These are phyloP conservation scores for Melangyna quadrimaculata DNA, from an alignment of 2,888 invertebrate species.

Conservation along the genomic window DNA sequence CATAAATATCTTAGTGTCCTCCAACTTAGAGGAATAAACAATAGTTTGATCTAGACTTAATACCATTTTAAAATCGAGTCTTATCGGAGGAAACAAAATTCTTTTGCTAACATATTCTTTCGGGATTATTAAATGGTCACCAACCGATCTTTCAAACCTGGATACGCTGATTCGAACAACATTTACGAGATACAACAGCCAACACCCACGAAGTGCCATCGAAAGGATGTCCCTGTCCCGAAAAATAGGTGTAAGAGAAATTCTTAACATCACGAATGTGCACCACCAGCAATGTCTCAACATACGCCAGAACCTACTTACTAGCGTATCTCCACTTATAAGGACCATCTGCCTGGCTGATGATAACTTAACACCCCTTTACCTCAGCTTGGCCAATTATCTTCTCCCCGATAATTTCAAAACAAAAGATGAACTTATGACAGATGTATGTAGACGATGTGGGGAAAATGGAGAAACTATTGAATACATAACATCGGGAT, in stretches of 20 bases:
- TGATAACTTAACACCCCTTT: not conserved
- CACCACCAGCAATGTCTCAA: not conserved
- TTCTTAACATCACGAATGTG: not conserved
- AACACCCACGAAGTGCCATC: not conserved
- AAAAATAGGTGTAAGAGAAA: not conserved
- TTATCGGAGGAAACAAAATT: constrained; percentile 10
- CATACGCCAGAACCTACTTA: not conserved
- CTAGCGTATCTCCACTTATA: not conserved
- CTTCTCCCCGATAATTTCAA: not conserved
- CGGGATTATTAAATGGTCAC: constrained; percentile 17
- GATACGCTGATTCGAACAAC: not conserved
- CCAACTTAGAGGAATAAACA: constrained; percentile 17
- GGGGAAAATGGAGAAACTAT: not conserved
- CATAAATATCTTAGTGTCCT: constrained; percentile 37
- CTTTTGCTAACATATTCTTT: constrained; percentile 32
- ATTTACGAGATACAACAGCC: not conserved
- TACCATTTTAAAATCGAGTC: constrained; percentile 9
- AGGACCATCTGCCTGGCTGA: not conserved
- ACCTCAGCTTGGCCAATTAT: not conserved
- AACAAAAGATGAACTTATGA: not conserved
- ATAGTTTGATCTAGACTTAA: not conserved
- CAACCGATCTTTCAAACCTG: not conserved
- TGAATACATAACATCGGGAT: not conserved
- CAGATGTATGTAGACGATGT: not conserved
- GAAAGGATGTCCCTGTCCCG: not conserved